A percentile compares a stretch with the other conserved stretches of the same genome.
These are phyloP conservation scores for Mechanitis messenoides DNA, from an alignment of 2,888 invertebrate genomes.

Conservation along the genomic window DNA sequence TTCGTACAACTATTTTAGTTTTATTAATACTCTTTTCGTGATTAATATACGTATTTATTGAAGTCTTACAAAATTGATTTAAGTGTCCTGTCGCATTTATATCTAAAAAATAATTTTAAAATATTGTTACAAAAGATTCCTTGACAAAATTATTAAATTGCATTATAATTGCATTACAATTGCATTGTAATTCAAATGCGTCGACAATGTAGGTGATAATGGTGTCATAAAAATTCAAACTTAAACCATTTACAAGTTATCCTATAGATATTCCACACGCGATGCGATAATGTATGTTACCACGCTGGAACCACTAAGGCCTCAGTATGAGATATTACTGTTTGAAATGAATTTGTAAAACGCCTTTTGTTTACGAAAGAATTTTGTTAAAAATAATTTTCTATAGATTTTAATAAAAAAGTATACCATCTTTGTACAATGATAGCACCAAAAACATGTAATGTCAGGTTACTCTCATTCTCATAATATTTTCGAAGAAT, in stretches of 20 bases:
- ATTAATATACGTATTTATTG: too few species aligned
- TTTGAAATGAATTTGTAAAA: constrained; percentile 18
- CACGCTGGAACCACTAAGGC: constrained; percentile 16
- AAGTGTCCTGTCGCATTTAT: not conserved
- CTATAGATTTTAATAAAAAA: not conserved
- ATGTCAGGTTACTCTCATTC: too few species aligned
- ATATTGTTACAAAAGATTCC: too few species aligned
- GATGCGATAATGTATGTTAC: constrained; percentile 29
- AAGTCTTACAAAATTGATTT: not conserved
- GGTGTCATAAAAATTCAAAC: constrained; percentile 34
- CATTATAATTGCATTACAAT: constrained; percentile 7
- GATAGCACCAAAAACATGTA: constrained; percentile 24
- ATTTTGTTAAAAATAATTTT: not conserved
- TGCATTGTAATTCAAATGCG: constrained; percentile 28
- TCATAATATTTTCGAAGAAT: too few species aligned
- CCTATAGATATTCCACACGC: constrained; percentile 32
- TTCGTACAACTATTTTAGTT: too few species aligned
- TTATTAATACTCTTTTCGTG: too few species aligned
- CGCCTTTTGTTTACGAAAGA: constrained; percentile 12
- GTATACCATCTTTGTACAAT: not conserved
- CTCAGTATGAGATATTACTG: constrained; percentile 17
- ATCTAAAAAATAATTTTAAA: too few species aligned
- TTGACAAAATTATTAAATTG: not conserved
- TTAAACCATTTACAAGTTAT: constrained; percentile 31
- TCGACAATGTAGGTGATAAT: constrained; percentile 31